Base-by-base conservation (phyloP, 2,888 invertebrate species). In the Drosophila acutilabella region DNA sequence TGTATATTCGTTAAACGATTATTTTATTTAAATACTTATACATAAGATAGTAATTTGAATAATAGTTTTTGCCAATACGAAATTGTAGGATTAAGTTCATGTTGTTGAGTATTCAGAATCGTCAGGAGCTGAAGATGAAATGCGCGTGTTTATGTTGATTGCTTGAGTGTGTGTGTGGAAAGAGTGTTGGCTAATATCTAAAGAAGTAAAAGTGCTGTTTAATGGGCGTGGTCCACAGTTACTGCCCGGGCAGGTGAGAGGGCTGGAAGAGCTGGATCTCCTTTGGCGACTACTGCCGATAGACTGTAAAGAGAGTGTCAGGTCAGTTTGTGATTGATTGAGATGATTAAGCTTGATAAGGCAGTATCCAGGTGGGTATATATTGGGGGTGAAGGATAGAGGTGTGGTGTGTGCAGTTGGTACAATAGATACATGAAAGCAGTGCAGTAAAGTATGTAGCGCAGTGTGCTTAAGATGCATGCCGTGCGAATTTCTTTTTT, bases 291-390 rank as follows among this genome's bases (percentile, higher is more conserved):
- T 83, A 89, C 82, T 84, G 89, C 56, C 64, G 85, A 57, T 83
- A 83, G 88, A 89, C 83, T 83, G 83, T 78, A 83, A 83, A 83
- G 89, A 83, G 88, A 83, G 79, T 75, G 85, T 71, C 81, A 89
- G 81, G 78, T 83, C 73, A 83, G 78, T 71, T 30, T 72, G 68
- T 69, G 71, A 38, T 69, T 33, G 66, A 42, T 60, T 65, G 53
- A 62, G 61, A 44, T 48, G 56, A 48, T 57, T 57, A 72, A 65
- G 73, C 60, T 53, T 47, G 48, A 58, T 36, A 53, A 8, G 62
- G 58, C 74, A 59, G 59, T 50, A 40, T 48, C 61, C 74, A 50
- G 67, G 23, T 57, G 53, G 65, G 66, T 47, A 44, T n/a, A 36
- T 13, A 38, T 50, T 11, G 40, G 45, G 56, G 30, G 30, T 30